These are phyloP conservation scores for Sebastes ruberrimus DNA, from an alignment of 2,797 vertebrate species.

Conservation along the genomic window DNA sequence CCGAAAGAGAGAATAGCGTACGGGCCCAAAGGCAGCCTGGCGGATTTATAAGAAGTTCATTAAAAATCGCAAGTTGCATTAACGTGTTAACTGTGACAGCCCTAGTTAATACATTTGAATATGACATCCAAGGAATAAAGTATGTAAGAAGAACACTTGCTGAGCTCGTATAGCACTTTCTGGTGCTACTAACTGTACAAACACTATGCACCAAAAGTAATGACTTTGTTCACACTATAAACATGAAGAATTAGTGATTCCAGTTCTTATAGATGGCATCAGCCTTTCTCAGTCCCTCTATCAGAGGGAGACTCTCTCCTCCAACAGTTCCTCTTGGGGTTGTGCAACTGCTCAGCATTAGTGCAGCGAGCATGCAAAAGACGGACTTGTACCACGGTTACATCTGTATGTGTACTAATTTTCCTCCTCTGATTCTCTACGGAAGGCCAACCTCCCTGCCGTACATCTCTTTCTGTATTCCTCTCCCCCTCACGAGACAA, in stretches of 20 bases:
- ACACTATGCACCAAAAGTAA: background rate
- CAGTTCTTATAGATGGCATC: background rate
- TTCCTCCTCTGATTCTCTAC: slow-evolving; percentile 33
- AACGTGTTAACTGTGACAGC: too few species aligned
- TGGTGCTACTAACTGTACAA: background rate
- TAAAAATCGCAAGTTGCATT: too few species aligned
- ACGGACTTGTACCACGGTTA: slow-evolving; percentile 16
- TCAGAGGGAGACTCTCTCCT: slow-evolving; percentile 1
- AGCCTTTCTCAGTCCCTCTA: background rate
- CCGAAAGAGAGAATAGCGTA: accelerated
- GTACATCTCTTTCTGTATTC: slow-evolving; percentile 55
- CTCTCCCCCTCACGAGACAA: slow-evolving; percentile 67
- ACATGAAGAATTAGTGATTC: background rate
- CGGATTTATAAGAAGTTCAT: too few species aligned
- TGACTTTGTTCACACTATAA: background rate
- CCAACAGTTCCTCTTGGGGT: slow-evolving; percentile 26
- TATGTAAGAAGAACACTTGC: background rate
- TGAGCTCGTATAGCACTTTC: background rate
- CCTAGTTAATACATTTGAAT: background rate
- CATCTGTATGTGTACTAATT: slow-evolving; percentile 48
- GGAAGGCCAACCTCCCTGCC: slow-evolving; percentile 44
- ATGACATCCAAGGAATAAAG: background rate
- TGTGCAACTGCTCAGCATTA: slow-evolving; percentile 32
- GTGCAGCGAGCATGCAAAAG: slow-evolving; percentile 12
- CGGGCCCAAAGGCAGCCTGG: too few species aligned